Base-by-base conservation (phyloP, 2,113 vertebrate genomes). In the Heterotis niloticus region DNA sequence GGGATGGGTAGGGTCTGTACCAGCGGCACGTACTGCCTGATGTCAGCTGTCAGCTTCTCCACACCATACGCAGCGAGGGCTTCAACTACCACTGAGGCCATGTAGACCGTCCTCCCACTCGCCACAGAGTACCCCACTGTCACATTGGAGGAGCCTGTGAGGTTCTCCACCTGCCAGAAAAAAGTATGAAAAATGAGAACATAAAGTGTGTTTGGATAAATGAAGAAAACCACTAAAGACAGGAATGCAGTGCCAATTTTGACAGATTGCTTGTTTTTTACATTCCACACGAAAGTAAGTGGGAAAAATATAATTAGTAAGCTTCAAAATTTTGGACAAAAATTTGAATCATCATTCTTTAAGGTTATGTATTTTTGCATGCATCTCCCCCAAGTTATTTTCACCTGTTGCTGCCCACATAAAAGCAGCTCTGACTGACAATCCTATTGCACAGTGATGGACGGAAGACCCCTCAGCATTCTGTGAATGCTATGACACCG, bases 51-150 rank as follows among this genome's bases (percentile, higher is more conserved):
- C 90, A 96, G 89, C 0, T 95, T 97, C 90, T 94, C 91, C 5
- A 93, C 74, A 26, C 96, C 95, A 0, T 97, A 98, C 0, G 91
- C 88, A 0, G 86, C 89, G 72, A 99, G 90, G 80, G 86, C 90
- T 67, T 96, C 93, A 0, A 92, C 85, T 57, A 98, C 94, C 0
- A 94, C 93, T 0, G 95, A 91, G 0, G 96, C 93, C 1, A 91
- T 87, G 85, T 96, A 98, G 59, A 98, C 95, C 79, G 92, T 84
- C 54, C 92, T 92, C 23, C 91, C 94, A 79, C 88, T 85, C 0
- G 91, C 93, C 75, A 95, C 95, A 0, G 96, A 98, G 89, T 98
- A 99, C 59, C 94, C 96, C 71, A 98, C 90, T 0, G 97, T 97
- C 82, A 99, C 80, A 0, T 99, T 98, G 73, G 91, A 91, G 16